Evolutionary conservation across 2,888 invertebrate species (phyloP).

Genomic region (Ceriagrion tenellum): DNA sequence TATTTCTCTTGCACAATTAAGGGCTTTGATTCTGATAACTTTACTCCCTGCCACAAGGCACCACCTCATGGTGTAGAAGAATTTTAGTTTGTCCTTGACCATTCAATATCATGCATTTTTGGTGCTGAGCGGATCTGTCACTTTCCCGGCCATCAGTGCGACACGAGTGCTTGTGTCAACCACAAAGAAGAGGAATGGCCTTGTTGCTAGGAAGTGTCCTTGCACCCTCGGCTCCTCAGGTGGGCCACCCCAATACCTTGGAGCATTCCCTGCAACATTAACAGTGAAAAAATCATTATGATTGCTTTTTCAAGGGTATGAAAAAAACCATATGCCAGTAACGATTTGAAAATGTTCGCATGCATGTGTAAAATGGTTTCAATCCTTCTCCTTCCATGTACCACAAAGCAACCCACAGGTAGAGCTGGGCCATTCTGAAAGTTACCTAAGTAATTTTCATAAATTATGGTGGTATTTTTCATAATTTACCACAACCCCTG

Average conservation of each 20-base stretch:
- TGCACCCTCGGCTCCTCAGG: constrained; percentile 3
- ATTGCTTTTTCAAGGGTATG: neutral
- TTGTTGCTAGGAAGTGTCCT: constrained; percentile 85
- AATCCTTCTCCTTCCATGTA: too few relatives aligned
- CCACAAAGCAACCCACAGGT: too few relatives aligned
- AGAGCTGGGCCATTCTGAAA: too few relatives aligned
- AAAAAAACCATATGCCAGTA: too few relatives aligned
- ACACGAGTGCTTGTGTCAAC: constrained; percentile 90
- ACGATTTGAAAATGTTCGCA: too few relatives aligned
- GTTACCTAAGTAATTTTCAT: too few relatives aligned
- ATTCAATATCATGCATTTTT: constrained; percentile 83
- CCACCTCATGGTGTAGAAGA: too few relatives aligned
- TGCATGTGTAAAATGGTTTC: too few relatives aligned
- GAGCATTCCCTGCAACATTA: neutral
- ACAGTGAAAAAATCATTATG: neutral
- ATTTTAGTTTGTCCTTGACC: neutral
- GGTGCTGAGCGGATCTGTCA: constrained; percentile 90
- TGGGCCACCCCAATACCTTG: constrained; percentile 54
- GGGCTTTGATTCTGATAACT: neutral
- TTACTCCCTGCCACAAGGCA: neutral
- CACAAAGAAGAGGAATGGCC: constrained; percentile 92
- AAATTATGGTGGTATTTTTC: too few relatives aligned
- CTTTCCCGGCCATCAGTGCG: constrained; percentile 89
- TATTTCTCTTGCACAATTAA: neutral
- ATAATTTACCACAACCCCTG: too few relatives aligned